Percentiles rank a stretch among this genome's conserved stretches.
Evolutionary conservation across 2,113 vertebrate genomes (phyloP).

Genomic region (Holacanthus passer): DNA sequence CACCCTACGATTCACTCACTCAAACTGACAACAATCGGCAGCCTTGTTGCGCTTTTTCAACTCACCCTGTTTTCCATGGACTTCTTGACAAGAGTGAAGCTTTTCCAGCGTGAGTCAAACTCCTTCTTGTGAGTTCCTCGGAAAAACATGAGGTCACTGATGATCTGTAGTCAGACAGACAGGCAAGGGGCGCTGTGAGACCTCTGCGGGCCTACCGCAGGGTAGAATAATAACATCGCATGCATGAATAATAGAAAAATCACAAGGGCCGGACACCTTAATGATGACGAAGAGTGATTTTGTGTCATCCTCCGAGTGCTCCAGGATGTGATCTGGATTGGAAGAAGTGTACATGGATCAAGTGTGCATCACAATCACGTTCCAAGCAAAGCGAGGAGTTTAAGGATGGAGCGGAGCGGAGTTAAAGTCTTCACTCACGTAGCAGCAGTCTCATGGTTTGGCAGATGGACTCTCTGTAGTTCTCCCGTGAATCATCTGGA

Average conservation of each 20-base stretch:
- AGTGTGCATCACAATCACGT: constrained; percentile 22
- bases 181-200: constrained; percentile 45
- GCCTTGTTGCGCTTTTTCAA: background rate
- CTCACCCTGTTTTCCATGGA: constrained; percentile 98
- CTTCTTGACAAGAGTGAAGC: constrained; percentile 98
- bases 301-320: constrained; percentile 96
- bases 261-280: constrained; percentile 84
- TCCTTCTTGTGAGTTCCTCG: constrained; percentile 97
- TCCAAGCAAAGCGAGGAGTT: constrained; percentile 14
- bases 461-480: constrained; percentile 93
- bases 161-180: constrained; percentile 85
- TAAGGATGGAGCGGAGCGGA: background rate
- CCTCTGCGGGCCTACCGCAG: constrained; percentile 7
- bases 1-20: background rate
- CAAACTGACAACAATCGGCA: constrained; percentile 38
- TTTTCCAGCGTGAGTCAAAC: constrained; percentile 98
- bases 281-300: constrained; percentile 98
- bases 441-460: constrained; percentile 92
- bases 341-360: background rate
- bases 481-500: constrained; percentile 90
- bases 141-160: constrained; percentile 95
- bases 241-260: constrained; percentile 37
- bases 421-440: constrained; percentile 87
- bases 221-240: constrained; percentile 22
- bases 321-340: constrained; percentile 90